Base-by-base conservation (phyloP, 2,113 vertebrate genomes). In the Craseonycteris thonglongyai region DNA sequence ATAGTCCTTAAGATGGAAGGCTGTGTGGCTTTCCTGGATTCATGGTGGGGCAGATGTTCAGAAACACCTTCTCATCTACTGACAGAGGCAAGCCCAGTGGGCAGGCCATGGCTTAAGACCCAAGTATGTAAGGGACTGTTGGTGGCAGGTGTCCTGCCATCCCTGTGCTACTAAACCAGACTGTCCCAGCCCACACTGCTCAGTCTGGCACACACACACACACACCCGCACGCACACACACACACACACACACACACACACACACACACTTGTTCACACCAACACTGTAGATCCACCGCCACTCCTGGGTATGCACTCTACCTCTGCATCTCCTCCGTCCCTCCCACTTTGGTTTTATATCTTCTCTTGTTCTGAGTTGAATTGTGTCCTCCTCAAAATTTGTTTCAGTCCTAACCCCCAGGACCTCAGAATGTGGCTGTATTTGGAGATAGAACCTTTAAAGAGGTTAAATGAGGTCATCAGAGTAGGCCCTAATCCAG, bases 221-320 rank as follows among this genome's bases (percentile, higher is more conserved):
- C n/a, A n/a, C n/a, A n/a, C n/a, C n/a, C n/a, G n/a, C n/a, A n/a
- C n/a, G n/a, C n/a, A n/a, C n/a, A n/a, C n/a, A n/a, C n/a, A n/a
- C n/a, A n/a, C n/a, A n/a, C n/a, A n/a, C n/a, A n/a, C n/a, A n/a
- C n/a, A n/a, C n/a, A n/a, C n/a, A n/a, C n/a, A n/a, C n/a, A n/a
- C n/a, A n/a, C n/a, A n/a, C n/a, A n/a, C n/a, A n/a, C n/a, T n/a
- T 22, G 3, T 2, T 42, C 56, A 33, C 0, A 0, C 16, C 61
- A 16, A 38, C 33, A 26, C 19, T 12, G 4, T 3, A 35, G 38
- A 24, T 40, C 40, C 19, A 6, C 33, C 4, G 2, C 30, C 7
- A 18, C 30, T 58, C n/a, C 45, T 24, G 3, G n/a, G n/a, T 3
- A 33, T 9, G 26, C 66, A 14, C 38, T n/a, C 40, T 5, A 12